Evolutionary conservation across 2,113 vertebrate species (phyloP).

Genomic region (Embiotoca jacksoni): DNA sequence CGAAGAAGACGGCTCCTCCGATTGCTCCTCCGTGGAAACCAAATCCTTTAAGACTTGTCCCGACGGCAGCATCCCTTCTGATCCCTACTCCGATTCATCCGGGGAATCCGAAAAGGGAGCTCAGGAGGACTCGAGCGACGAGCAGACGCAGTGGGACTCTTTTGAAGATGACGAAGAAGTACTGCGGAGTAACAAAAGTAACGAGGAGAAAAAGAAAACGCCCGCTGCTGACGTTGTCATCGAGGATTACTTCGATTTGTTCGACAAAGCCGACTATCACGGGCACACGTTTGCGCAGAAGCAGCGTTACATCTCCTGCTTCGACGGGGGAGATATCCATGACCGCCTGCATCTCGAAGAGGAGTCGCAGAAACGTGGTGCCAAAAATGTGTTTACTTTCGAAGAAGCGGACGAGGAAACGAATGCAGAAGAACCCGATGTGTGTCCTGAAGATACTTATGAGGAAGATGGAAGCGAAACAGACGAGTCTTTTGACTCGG

Average conservation of each 20-base stretch:
- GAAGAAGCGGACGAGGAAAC: constrained; percentile 21
- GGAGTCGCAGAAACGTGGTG: constrained; percentile 23
- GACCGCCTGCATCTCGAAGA: constrained; percentile 59
- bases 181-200: not conserved
- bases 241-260: constrained; percentile 73
- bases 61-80: constrained; percentile 56
- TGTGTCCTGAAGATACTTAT: constrained; percentile 20
- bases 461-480: constrained; percentile 22
- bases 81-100: constrained; percentile 59
- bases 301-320: constrained; percentile 73
- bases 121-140: constrained; percentile 75
- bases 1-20: constrained; percentile 70
- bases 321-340: constrained; percentile 77
- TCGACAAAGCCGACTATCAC: constrained; percentile 64
- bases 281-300: constrained; percentile 46
- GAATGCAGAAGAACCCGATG: not conserved
- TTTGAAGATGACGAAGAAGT: constrained; percentile 71
- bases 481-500: constrained; percentile 42
- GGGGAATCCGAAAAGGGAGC: constrained; percentile 69
- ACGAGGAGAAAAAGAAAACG: constrained; percentile 36
- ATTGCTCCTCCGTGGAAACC: constrained; percentile 72
- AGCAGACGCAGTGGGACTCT: constrained; percentile 75
- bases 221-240: constrained; percentile 17
- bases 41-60: constrained; percentile 74
- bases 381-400: not conserved